Evolutionary conservation across 30 jellyfish, hydroid and myxozoan genomes (phyloP), one percentile per base, ranked within the genome.

Genomic region (Chrysaora quinquecirrha): DNA sequence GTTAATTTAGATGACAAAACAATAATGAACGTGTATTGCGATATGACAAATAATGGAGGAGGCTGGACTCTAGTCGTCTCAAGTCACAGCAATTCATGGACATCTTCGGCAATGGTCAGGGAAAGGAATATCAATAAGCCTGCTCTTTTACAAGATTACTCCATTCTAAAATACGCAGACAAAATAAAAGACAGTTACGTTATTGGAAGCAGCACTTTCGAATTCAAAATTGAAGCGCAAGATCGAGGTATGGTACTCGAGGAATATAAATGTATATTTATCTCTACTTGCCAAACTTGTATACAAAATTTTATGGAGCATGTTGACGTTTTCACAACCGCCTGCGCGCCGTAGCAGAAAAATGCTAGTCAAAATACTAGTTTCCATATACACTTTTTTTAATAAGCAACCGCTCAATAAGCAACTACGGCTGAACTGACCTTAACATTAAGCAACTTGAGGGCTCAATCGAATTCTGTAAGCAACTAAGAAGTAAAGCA

Each of bases 21-120:
- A 25, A 33, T 81, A 95, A 73, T 91, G 84, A 79, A 73, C 23
- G 87, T 75, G 82, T 94, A 82, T 33, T 94, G 99, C 67, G 99
- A 93, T 64, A 93, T 93, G 98, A 81, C 96, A 29, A 79, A 96
- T 23, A 68, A 83, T 50, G 99, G 99, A 1, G 99, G 99, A n/a
- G 99, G 99, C 3, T 94, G 99, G 99, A 94, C 99, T 0, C 87
- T 94, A 31, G 76, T 94, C 72, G 95, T 94, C 0, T 49, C 99
- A 34, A 63, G 91, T 58, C 88, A 75, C 33, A 52, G 95, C 30
- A 88, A 83, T 35, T 61, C 85, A 47, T 94, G 99, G 99, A 87
- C 84, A 0, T 19, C 90, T 31, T 22, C 87, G 10, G 89, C 75
- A 18, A 82, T 94, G 81, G 73, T 71, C 71, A 82, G 85, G 49